phyloP scores from a whole-genome alignment of 2,113 vertebrate species.

The Acrocephalus arundinaceus region DNA sequence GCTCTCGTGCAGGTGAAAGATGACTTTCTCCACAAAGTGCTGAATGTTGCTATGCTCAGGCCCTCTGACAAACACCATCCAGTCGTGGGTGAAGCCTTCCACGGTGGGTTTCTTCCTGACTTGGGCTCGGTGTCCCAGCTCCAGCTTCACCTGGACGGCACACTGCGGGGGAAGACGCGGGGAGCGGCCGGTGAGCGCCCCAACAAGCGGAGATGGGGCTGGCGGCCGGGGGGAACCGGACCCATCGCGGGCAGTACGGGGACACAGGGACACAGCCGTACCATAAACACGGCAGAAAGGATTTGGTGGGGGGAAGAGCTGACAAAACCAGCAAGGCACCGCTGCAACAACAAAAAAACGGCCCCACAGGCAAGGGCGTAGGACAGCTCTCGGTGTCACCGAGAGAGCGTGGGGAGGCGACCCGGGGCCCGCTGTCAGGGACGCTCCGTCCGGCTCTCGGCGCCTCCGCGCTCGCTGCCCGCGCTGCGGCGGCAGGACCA shows the following conservation, averaged over 20 bases:
- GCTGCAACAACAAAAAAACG: neutral
- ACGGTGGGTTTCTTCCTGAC: slow-evolving; percentile 95
- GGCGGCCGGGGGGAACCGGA: neutral
- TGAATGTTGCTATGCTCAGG: slow-evolving; percentile 98
- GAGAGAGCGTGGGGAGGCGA: neutral
- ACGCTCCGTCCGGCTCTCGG: neutral
- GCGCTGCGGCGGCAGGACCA: slow-evolving; percentile 50
- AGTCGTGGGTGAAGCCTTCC: slow-evolving; percentile 98
- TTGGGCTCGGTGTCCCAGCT: slow-evolving; percentile 96
- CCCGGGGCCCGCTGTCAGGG: neutral
- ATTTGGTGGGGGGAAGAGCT: neutral
- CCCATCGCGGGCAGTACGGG: neutral
- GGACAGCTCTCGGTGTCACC: neutral
- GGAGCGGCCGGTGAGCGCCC: slow-evolving; percentile 52
- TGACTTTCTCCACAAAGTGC: slow-evolving; percentile 99
- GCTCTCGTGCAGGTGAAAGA: slow-evolving; percentile 98
- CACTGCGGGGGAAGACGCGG: slow-evolving; percentile 75
- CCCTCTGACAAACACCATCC: slow-evolving; percentile 98
- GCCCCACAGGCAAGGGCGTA: neutral
- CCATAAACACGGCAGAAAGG: neutral
- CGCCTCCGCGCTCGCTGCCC: slow-evolving; percentile 32
- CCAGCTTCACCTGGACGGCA: slow-evolving; percentile 98
- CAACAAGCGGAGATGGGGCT: neutral
- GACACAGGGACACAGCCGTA: neutral
- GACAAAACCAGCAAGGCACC: neutral